Evolutionary conservation across 2,797 vertebrate genomes (phyloP), one percentile per base, ranked within the genome.

Genomic region (Phalloptychus januarius): DNA sequence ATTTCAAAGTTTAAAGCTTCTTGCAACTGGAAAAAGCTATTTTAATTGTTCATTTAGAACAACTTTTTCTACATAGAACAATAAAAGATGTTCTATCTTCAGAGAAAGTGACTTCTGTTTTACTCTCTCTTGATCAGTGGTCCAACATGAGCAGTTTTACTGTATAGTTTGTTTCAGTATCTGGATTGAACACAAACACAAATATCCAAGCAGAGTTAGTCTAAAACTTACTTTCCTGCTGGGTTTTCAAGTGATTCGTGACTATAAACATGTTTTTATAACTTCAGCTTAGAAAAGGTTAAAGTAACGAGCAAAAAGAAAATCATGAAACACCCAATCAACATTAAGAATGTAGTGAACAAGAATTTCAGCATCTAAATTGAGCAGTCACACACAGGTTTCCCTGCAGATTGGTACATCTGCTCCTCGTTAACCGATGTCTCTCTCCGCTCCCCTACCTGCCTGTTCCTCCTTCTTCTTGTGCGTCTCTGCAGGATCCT

Each of bases 401-500:
- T 78, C 77, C 67, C 74, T 54, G 42, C 71, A 72, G 18, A 45
- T 78, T 38, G 67, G 33, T 42, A 67, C 74, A 71, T 88, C 80
- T 82, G 74, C 72, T 81, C 40, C 70, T 80, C 52, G 84, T 82
- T 91, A 91, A 92, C 82, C 86, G 52, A 81, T 46, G 33, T 84
- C 77, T 90, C 58, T 85, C 69, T 87, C 75, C 54, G 79, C 5
- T 82, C 79, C 79, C 83, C 70, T 63, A 77, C 77, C 86, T 85
- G 74, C 85, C 88, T 83, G 89, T 69, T 85, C 79, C 83, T 85
- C 79, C 83, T 80, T 76, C 74, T 86, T 82, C 69, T 52, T 82
- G 61, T 77, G 71, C 89, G 76, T 80, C 72, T 89, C 80, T 90
- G 88, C 92, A 98, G 97, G 95, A 98, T 98, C 92, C 95, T 98